Evolutionary conservation across 2,113 vertebrate species (phyloP).

Genomic region (Chlorodrepanis virens): DNA sequence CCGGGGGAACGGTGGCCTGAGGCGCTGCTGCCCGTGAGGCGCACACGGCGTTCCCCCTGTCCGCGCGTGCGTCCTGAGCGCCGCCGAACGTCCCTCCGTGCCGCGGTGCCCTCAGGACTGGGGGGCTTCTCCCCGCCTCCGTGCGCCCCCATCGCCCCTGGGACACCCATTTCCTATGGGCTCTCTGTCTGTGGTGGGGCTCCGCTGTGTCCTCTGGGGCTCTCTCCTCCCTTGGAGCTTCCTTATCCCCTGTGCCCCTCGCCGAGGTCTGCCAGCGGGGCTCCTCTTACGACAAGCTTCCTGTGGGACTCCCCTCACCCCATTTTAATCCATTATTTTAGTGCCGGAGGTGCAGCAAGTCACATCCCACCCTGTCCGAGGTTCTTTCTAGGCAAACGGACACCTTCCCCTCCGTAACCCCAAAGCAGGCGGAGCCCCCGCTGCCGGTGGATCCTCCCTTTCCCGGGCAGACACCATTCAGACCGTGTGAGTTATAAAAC

Average conservation of each 20-base stretch:
- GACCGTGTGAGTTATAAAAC: background rate
- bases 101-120: background rate
- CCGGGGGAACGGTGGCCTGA: accelerated
- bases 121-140: background rate
- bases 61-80: too few species aligned
- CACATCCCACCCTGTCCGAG: accelerated
- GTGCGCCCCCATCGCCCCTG: accelerated
- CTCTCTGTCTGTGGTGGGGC: accelerated
- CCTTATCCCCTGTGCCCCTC: background rate
- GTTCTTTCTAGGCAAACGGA: background rate
- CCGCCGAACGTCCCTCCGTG: accelerated
- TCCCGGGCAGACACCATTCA: background rate
- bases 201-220: background rate
- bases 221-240: background rate
- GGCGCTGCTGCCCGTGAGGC: background rate
- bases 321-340: background rate
- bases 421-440: background rate
- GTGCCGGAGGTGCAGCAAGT: too few species aligned
- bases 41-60: too few species aligned
- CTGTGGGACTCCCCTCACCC: background rate
- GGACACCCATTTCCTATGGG: accelerated
- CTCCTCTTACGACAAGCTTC: background rate
- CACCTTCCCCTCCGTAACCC: background rate
- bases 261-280: too few species aligned
- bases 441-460: background rate